A percentile compares a stretch with the other conserved stretches of the same genome.
Evolutionary conservation across 2,797 vertebrate species (phyloP).

Genomic region (Brachymystax lenok): DNA sequence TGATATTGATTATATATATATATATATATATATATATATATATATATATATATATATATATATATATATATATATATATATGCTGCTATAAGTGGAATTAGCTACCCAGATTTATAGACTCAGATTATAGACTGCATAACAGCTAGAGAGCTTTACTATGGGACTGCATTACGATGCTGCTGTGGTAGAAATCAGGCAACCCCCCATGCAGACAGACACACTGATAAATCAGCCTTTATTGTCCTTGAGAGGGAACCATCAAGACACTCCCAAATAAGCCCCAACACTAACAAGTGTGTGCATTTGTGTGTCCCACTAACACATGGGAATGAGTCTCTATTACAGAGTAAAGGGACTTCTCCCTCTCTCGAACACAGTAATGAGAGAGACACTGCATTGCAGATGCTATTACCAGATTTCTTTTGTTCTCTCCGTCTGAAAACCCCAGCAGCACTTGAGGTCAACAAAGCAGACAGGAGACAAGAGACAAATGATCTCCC

Average conservation of each 20-base stretch:
- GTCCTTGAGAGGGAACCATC: not conserved
- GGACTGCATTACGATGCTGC: not conserved
- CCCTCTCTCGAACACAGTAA: slow-evolving; percentile 23
- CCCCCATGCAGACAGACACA: not conserved
- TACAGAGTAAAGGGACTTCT: not conserved
- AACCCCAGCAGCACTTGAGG: slow-evolving; percentile 16
- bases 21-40: no score
- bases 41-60: not conserved
- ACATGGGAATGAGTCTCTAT: not conserved
- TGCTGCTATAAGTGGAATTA: not conserved
- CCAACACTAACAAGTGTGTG: not conserved
- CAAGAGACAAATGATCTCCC: slow-evolving; percentile 32
- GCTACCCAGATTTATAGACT: not conserved
- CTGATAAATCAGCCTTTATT: not conserved
- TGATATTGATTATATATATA: not conserved
- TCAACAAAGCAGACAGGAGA: slow-evolving; percentile 18
- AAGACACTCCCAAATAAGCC: not conserved
- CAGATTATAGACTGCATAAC: not conserved
- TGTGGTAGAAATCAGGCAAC: not conserved
- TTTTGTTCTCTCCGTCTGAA: slow-evolving; percentile 32
- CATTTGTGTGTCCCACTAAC: not conserved
- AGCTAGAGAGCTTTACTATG: not conserved
- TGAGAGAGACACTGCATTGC: slow-evolving; percentile 53
- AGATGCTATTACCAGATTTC: slow-evolving; percentile 52
- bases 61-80: not conserved